Conservation (phyloP, 2,797 vertebrate species). For the Dallia pectoralis region DNA sequence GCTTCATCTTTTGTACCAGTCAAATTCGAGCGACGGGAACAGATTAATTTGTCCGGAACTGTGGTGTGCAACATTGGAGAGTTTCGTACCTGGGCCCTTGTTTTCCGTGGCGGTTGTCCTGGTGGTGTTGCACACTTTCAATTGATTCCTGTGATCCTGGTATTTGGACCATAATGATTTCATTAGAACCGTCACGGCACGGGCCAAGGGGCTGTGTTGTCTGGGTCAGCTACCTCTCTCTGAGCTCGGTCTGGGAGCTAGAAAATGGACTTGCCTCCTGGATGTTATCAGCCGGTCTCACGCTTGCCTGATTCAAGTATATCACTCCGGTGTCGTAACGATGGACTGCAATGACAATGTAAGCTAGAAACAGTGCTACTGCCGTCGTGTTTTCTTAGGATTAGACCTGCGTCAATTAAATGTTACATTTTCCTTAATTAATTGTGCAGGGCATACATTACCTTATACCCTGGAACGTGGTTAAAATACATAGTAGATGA, state of each 20-base stretch:
- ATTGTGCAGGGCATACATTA: background rate
- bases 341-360: background rate
- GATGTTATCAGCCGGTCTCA: background rate
- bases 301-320: background rate
- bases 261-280: background rate
- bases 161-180: conserved; percentile 60
- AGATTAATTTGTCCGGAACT: conserved; percentile 44
- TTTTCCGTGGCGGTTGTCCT: conserved; percentile 20
- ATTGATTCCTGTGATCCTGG: conserved; percentile 66
- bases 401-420: background rate
- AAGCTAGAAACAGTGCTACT: background rate
- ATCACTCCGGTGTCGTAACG: background rate
- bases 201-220: conserved; percentile 43
- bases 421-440: background rate
- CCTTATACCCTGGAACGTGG: background rate
- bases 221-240: conserved; percentile 31
- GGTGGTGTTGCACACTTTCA: conserved; percentile 44
- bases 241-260: background rate
- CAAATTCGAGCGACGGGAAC: conserved; percentile 25
- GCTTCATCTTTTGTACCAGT: conserved; percentile 37
- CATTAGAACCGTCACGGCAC: conserved; percentile 46
- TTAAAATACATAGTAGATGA: background rate
- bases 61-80: conserved; percentile 20
- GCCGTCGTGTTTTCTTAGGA: background rate
- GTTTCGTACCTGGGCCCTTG: conserved; percentile 52